Percentiles rank a stretch among this genome's conserved stretches.
These are phyloP conservation scores for Eidolon helvum DNA, from an alignment of 2,113 vertebrate genomes.

Conservation along the genomic window DNA sequence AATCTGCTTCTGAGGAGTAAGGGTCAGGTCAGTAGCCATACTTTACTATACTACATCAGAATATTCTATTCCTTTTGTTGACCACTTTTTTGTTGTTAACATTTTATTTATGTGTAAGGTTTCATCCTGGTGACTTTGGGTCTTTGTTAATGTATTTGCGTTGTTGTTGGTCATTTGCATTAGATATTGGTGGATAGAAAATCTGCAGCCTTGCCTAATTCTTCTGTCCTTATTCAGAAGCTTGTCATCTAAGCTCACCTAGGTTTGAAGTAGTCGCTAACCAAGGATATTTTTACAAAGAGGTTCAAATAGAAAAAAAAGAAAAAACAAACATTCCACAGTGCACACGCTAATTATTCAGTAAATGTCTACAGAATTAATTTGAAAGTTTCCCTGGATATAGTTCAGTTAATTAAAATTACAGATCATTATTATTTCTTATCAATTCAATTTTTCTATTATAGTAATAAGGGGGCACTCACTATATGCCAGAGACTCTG, in stretches of 20 bases:
- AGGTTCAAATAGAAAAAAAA: constrained; percentile 22
- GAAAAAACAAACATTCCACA: constrained; percentile 47
- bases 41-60: neutral
- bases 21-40: neutral
- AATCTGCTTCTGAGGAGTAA: neutral
- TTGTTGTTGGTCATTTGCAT: neutral
- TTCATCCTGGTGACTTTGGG: neutral
- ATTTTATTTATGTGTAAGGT: neutral
- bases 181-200: neutral
- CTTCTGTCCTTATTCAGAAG: neutral
- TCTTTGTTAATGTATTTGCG: neutral
- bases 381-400: constrained; percentile 58
- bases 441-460: constrained; percentile 56
- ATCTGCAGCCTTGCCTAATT: neutral
- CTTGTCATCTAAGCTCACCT: constrained; percentile 14
- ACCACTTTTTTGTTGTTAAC: neutral
- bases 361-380: constrained; percentile 58
- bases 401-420: constrained; percentile 59
- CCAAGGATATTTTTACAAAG: constrained; percentile 31
- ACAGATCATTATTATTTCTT: constrained; percentile 54
- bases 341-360: constrained; percentile 44
- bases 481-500: neutral
- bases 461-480: constrained; percentile 23
- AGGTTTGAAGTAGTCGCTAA: constrained; percentile 17
- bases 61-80: neutral